These are phyloP conservation scores for Eupithecia subumbrata DNA, from an alignment of 2,888 invertebrate species.

Conservation along the genomic window DNA sequence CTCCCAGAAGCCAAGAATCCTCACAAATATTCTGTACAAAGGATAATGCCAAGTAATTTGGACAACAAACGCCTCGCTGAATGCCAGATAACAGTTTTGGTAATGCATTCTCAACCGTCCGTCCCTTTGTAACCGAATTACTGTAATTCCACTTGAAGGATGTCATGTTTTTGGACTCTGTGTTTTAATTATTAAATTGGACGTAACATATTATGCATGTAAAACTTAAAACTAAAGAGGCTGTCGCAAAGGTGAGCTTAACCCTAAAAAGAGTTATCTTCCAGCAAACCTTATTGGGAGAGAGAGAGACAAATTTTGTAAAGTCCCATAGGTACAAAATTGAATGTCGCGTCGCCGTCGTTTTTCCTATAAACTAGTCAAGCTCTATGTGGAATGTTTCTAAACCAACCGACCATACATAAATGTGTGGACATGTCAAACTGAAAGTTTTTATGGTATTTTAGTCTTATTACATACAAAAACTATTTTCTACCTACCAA, in stretches of 20 bases:
- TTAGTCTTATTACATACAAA: too few relatives aligned
- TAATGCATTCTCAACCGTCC: constrained; percentile 57
- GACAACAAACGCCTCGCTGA: constrained; percentile 45
- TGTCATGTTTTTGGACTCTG: not conserved
- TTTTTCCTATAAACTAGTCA: too few relatives aligned
- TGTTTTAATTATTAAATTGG: not conserved
- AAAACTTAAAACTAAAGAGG: not conserved
- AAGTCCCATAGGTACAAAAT: too few relatives aligned
- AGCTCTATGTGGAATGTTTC: too few relatives aligned
- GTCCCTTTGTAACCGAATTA: constrained; percentile 43
- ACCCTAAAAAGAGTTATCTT: too few relatives aligned
- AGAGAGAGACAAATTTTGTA: too few relatives aligned
- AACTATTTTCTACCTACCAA: too few relatives aligned
- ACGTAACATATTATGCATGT: not conserved
- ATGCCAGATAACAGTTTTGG: constrained; percentile 56
- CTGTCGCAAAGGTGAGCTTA: not conserved
- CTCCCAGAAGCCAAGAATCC: constrained; percentile 13
- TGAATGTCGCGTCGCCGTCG: too few relatives aligned
- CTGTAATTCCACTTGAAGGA: constrained; percentile 35
- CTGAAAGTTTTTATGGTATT: too few relatives aligned
- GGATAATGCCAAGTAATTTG: constrained; percentile 45
- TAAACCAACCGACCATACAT: too few relatives aligned
- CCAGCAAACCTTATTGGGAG: too few relatives aligned
- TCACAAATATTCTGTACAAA: constrained; percentile 32
- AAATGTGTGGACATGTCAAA: too few relatives aligned